Percentiles rank a stretch among this genome's conserved stretches.
Evolutionary conservation across 2,797 vertebrate species (phyloP).

Genomic region (Philypnodon macrostomus): DNA sequence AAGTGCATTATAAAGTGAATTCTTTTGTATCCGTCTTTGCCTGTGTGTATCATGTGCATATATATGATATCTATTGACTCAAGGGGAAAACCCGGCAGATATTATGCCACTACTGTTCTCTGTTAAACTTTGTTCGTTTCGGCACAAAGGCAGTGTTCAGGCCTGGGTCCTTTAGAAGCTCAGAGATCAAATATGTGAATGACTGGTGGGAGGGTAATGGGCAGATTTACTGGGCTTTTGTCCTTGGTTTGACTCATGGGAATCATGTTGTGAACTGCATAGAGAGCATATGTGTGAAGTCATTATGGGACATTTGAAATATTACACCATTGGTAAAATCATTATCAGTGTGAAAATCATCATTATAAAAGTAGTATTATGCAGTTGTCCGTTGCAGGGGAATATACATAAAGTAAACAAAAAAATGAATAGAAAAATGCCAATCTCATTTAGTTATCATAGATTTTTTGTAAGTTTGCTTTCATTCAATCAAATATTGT

Average conservation of each 20-base stretch:
- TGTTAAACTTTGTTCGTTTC: constrained; percentile 56
- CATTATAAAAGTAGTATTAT: too few species aligned
- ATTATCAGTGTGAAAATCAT: too few species aligned
- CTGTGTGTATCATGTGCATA: constrained; percentile 23
- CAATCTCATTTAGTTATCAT: too few species aligned
- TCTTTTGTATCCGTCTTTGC: constrained; percentile 18
- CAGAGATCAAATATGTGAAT: constrained; percentile 54
- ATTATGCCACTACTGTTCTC: constrained; percentile 53
- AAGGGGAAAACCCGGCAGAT: constrained; percentile 58
- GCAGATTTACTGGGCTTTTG: constrained; percentile 46
- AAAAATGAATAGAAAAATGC: too few species aligned
- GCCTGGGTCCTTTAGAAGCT: constrained; percentile 54
- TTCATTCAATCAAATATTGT: too few species aligned
- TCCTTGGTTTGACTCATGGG: constrained; percentile 67
- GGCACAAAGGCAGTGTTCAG: constrained; percentile 63
- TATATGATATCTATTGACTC: constrained; percentile 39
- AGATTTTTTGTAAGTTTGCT: too few species aligned
- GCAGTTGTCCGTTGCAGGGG: too few species aligned
- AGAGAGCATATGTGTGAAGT: constrained; percentile 31
- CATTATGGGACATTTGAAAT: constrained; percentile 18
- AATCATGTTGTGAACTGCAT: constrained; percentile 44
- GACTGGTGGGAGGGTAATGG: constrained; percentile 52
- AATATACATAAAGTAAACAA: too few species aligned
- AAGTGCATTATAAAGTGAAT: constrained; percentile 36
- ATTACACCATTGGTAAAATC: too few species aligned